A percentile compares a stretch with the other conserved stretches of the same genome.
phyloP scores from a whole-genome alignment of 2,888 invertebrate genomes.

The Endomychus coccineus region DNA sequence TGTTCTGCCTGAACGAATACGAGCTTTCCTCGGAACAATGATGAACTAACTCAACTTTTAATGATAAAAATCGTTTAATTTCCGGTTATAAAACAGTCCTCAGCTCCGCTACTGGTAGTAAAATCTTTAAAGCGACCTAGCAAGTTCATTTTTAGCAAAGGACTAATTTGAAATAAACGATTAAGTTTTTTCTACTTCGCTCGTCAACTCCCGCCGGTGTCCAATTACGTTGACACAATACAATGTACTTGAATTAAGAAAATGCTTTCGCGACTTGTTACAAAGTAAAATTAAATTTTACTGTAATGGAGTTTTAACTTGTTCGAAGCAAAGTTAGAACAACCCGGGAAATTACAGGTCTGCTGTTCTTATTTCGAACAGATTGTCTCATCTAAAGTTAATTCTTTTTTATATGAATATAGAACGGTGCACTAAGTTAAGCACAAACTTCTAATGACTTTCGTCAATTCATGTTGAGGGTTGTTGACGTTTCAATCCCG shows the following conservation, averaged over 20 bases:
- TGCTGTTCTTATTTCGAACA: too few relatives aligned
- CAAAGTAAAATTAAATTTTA: slow-evolving; percentile 29
- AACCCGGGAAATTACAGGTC: slow-evolving; percentile 8
- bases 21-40: too few relatives aligned
- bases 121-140: neutral
- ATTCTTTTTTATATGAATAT: too few relatives aligned
- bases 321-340: slow-evolving; percentile 11
- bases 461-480: too few relatives aligned
- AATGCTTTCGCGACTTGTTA: slow-evolving; percentile 24
- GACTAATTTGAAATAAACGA: slow-evolving; percentile 3
- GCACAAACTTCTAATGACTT: too few relatives aligned
- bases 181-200: slow-evolving; percentile 4
- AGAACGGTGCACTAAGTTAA: too few relatives aligned
- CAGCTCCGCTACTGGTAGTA: neutral
- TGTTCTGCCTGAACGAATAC: too few relatives aligned
- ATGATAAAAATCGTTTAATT: slow-evolving; percentile 1
- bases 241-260: slow-evolving; percentile 26
- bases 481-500: too few relatives aligned
- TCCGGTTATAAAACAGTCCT: neutral
- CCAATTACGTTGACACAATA: slow-evolving; percentile 26
- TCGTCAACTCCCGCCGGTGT: slow-evolving; percentile 13
- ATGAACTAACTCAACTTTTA: too few relatives aligned
- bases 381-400: too few relatives aligned
- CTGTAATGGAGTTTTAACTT: slow-evolving; percentile 28
- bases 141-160: neutral